Evolutionary conservation across 2,113 vertebrate species (phyloP).

Genomic region (Passer montanus): DNA sequence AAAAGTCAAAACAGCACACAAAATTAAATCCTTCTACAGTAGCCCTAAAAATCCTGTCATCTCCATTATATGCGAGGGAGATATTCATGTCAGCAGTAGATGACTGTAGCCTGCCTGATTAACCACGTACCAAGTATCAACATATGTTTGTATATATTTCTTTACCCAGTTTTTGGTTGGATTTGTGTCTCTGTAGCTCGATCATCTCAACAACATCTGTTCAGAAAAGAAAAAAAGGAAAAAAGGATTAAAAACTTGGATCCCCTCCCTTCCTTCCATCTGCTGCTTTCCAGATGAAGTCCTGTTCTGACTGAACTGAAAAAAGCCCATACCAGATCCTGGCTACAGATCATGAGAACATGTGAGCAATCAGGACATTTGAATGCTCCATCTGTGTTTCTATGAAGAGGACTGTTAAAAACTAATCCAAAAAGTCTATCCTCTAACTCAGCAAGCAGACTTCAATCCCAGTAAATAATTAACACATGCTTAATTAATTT

Average conservation of each 20-base stretch:
- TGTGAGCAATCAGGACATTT: slow-evolving; percentile 45
- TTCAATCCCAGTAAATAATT: not conserved
- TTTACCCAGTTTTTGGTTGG: slow-evolving; percentile 8
- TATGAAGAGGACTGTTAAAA: slow-evolving; percentile 1
- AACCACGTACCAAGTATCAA: not conserved
- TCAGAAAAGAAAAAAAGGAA: not conserved
- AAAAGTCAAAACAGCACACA: not conserved
- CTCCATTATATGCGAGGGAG: not conserved
- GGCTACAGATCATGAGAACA: slow-evolving; percentile 34
- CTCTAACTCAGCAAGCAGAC: not conserved
- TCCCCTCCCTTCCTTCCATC: slow-evolving; percentile 49
- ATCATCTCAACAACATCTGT: slow-evolving; percentile 51
- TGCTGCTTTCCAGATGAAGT: slow-evolving; percentile 49
- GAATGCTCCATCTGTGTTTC: slow-evolving; percentile 39
- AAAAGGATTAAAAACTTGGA: slow-evolving; percentile 46
- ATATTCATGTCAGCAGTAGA: not conserved
- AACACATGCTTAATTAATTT: not conserved
- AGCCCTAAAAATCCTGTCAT: not conserved
- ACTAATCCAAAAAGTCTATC: not conserved
- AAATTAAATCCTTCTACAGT: not conserved
- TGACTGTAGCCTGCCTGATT: not conserved
- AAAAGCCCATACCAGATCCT: slow-evolving; percentile 46
- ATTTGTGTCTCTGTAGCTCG: slow-evolving; percentile 1
- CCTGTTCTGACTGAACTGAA: slow-evolving; percentile 17
- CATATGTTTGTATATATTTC: slow-evolving; percentile 26